phyloP scores from a whole-genome alignment of 2,888 invertebrate genomes.

The Gasteruption jaculator region DNA sequence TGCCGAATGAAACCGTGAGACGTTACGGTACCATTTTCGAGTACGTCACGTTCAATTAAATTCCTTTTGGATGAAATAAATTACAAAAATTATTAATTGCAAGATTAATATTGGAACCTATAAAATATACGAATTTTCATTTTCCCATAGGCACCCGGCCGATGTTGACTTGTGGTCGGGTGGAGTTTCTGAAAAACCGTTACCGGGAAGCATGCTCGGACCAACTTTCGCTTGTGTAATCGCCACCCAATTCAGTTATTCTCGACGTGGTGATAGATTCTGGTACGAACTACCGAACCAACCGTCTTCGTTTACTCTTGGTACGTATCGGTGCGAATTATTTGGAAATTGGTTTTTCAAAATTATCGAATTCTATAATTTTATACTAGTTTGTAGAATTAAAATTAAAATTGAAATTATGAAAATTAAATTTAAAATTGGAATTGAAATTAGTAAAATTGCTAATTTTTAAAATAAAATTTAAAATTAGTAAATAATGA shows the following conservation, averaged over 20 bases:
- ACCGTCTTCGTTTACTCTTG: constrained; percentile 81
- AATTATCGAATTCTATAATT: too few species aligned
- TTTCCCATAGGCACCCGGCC: constrained; percentile 65
- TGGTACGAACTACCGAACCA: constrained; percentile 93
- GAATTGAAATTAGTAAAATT: neutral
- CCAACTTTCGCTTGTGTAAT: constrained; percentile 93
- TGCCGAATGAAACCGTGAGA: constrained; percentile 83
- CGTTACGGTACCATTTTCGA: constrained; percentile 81
- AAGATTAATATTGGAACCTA: constrained; percentile 5
- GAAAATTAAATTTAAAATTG: too few species aligned
- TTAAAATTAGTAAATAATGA: too few species aligned
- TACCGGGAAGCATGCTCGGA: constrained; percentile 89
- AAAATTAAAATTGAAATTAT: too few species aligned
- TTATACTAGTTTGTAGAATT: too few species aligned
- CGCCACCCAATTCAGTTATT: constrained; percentile 86
- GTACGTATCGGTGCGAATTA: too few species aligned
- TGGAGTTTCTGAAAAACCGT: constrained; percentile 84
- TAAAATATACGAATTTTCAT: neutral
- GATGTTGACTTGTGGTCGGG: constrained; percentile 95
- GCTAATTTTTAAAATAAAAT: neutral
- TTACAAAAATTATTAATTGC: neutral
- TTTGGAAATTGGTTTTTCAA: neutral
- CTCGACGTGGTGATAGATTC: constrained; percentile 86
- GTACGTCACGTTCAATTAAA: constrained; percentile 51
- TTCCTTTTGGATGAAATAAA: constrained; percentile 6